Evolutionary conservation across 2,113 vertebrate genomes (phyloP).

Genomic region (Lota lota): DNA sequence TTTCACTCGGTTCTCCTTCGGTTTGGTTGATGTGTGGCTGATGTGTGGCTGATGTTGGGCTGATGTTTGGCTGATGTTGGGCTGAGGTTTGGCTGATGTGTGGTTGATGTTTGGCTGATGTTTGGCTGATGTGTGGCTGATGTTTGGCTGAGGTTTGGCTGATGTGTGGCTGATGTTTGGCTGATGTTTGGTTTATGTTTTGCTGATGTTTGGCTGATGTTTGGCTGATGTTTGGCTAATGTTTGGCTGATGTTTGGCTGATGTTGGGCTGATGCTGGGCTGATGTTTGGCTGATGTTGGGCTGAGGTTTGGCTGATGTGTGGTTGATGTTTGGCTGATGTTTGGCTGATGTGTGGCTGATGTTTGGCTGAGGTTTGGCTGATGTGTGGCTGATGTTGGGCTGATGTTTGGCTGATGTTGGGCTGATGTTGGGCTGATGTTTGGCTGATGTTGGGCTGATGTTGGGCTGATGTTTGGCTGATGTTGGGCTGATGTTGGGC

Average conservation of each 20-base stretch:
- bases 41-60: not conserved
- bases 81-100: not conserved
- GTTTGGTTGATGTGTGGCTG: constrained; percentile 25
- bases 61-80: constrained; percentile 4
- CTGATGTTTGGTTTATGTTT: not conserved
- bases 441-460: not conserved
- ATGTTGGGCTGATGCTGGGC: constrained; percentile 6
- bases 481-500: constrained; percentile 28
- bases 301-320: constrained; percentile 29
- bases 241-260: not conserved
- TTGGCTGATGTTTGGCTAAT: no score
- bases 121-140: no score
- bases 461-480: not conserved
- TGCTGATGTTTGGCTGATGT: not conserved
- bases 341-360: not conserved
- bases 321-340: not conserved
- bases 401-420: not conserved
- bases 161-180: not conserved
- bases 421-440: constrained; percentile 40
- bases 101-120: not conserved
- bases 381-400: not conserved
- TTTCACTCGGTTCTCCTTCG: constrained; percentile 3
- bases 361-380: constrained; percentile 26
- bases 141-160: no score
- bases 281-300: not conserved